Percentiles rank a stretch among this genome's conserved stretches.
These are phyloP conservation scores for Macrosoma leucophasiata DNA, from an alignment of 2,888 invertebrate species.

Conservation along the genomic window DNA sequence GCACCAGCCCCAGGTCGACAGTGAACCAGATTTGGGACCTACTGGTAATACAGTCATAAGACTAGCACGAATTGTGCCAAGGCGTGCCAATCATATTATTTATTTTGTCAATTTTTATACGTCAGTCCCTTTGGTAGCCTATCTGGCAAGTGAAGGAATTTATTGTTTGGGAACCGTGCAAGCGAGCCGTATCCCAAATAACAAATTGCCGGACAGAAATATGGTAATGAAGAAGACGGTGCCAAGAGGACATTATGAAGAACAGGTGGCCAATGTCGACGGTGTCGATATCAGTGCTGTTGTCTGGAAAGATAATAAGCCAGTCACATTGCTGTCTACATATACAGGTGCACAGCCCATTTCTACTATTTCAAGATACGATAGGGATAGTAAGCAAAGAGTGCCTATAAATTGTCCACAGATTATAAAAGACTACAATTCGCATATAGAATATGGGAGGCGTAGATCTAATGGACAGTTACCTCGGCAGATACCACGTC, in stretches of 20 bases:
- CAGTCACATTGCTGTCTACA: slow-evolving; percentile 36
- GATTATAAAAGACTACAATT: slow-evolving; percentile 29
- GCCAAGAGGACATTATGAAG: slow-evolving; percentile 32
- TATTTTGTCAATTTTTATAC: slow-evolving; percentile 27
- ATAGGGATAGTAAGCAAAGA: slow-evolving; percentile 27
- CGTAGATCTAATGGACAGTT: slow-evolving; percentile 15
- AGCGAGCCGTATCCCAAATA: slow-evolving; percentile 31
- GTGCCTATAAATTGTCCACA: slow-evolving; percentile 24
- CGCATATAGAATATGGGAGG: slow-evolving; percentile 21
- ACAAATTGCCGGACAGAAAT: slow-evolving; percentile 33
- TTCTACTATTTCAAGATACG: slow-evolving; percentile 31
- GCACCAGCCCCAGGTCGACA: slow-evolving; percentile 21
- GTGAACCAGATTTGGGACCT: slow-evolving; percentile 4
- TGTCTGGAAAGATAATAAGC: slow-evolving; percentile 41
- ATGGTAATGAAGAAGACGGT: slow-evolving; percentile 31
- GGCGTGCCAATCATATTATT: slow-evolving; percentile 6
- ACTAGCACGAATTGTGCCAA: slow-evolving; percentile 4
- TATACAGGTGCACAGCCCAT: slow-evolving; percentile 37
- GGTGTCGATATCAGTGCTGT: slow-evolving; percentile 30
- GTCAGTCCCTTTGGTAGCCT: slow-evolving; percentile 29
- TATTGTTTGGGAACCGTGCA: slow-evolving; percentile 30
- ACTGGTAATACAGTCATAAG: slow-evolving; percentile 7
- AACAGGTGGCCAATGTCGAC: slow-evolving; percentile 31
- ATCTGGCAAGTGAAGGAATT: slow-evolving; percentile 32
- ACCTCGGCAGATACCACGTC: slow-evolving; percentile 12